Conservation (phyloP, 1,140 invertebrate genomes). For the Drosophila rhopaloa region DNA sequence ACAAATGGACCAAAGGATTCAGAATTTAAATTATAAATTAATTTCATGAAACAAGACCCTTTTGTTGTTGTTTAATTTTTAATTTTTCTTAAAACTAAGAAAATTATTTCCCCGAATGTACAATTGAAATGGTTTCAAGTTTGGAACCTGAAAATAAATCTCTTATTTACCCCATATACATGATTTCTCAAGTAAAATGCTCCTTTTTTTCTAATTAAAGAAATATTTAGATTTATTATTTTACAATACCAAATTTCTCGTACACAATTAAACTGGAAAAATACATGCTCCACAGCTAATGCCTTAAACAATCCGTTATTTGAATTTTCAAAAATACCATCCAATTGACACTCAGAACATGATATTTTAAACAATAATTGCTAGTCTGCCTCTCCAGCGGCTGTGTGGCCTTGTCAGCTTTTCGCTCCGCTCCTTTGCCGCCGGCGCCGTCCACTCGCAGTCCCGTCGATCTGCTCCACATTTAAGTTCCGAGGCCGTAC, state of each 20-base stretch:
- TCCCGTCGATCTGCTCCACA: background rate
- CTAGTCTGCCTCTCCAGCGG: background rate
- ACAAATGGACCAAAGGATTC: no score
- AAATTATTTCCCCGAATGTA: no score
- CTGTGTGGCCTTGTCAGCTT: conserved; percentile 22
- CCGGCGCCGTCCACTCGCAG: background rate
- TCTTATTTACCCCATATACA: no score
- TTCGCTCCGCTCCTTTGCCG: conserved; percentile 1
- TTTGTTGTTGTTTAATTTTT: no score
- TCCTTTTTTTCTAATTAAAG: no score
- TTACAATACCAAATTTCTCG: background rate
- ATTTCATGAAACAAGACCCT: no score
- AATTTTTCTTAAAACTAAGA: no score
- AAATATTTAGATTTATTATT: background rate
- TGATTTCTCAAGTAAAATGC: no score
- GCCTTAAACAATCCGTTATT: background rate
- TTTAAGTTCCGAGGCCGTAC: no score
- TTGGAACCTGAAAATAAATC: no score
- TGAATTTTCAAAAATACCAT: background rate
- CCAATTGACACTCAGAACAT: background rate
- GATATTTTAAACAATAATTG: conserved; percentile 1
- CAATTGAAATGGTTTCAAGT: no score
- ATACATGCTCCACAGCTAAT: background rate
- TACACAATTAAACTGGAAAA: background rate
- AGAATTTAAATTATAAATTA: no score